Base-by-base conservation (phyloP, 2,888 invertebrate species). In the Drosophila vallismaia region DNA sequence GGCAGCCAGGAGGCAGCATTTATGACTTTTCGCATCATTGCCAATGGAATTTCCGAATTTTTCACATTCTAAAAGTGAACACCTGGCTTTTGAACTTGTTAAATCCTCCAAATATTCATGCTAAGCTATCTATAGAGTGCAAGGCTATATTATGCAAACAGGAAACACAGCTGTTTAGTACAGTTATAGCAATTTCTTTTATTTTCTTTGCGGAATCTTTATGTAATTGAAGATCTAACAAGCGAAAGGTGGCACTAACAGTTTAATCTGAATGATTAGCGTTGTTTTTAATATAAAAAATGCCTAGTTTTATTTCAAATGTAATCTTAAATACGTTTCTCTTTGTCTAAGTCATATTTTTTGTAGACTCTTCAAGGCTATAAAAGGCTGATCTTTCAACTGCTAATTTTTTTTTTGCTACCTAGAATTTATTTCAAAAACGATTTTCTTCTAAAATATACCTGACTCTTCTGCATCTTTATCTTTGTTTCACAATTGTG, bases 401-500 rank as follows among this genome's bases (percentile, higher is more conserved):
- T n/a, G n/a, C 26, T 26, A 26, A 26, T 26, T 3, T 28, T 28
- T 5, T 28, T 28, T 28, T 5, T 5, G n/a, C n/a, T 36, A 36
- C 6, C 36, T n/a, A 36, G 36, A 36, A 36, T n/a, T n/a, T 4
- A 36, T 36, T 36, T 36, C n/a, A 4, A 36, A 36, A 36, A 10
- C 4, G 5, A 5, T 1, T 6, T 36, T 36, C n/a, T 6, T 5
- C 36, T 36, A 36, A 36, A 36, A 36, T 36, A 36, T 36, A 36
- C 36, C 12, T 36, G 36, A 19, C 19, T 19, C 40, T 42, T 14
- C 40, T 19, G 40, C 40, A 42, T 19, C 40, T 46, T 28, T 38
- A 24, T 26, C 57, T 12, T 12, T 51, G 5, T 24, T 40, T 28
- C 40, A 26, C 55, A 10, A 33, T 48, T 63, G 56, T 85, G 71